Base-by-base conservation (phyloP, 2,888 invertebrate species). In the Lobophora halterata region DNA sequence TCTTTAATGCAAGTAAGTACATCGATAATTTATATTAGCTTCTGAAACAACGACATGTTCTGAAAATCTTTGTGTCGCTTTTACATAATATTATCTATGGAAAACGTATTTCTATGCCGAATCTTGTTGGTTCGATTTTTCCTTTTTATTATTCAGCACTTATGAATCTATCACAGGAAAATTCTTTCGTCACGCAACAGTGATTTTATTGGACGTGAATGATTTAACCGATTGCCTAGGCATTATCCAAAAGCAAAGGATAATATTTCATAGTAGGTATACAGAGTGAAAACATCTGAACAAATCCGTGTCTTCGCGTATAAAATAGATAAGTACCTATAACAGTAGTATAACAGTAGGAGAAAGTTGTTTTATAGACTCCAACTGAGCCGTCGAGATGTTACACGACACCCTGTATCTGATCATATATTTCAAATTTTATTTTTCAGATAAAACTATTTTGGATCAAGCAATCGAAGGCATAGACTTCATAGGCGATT, bases 381-480 rank as follows among this genome's bases (percentile, higher is more conserved):
- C n/a, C n/a, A n/a, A n/a, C n/a, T n/a, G n/a, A n/a, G n/a, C n/a
- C n/a, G n/a, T n/a, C n/a, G n/a, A n/a, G n/a, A n/a, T n/a, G n/a
- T n/a, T n/a, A n/a, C n/a, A n/a, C n/a, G n/a, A n/a, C n/a, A n/a
- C n/a, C n/a, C n/a, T n/a, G n/a, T n/a, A n/a, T n/a, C n/a, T n/a
- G n/a, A n/a, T n/a, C n/a, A n/a, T n/a, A n/a, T n/a, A n/a, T n/a
- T n/a, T n/a, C n/a, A n/a, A n/a, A n/a, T n/a, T 42, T 52, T 43
- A 7, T 48, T 51, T 90, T 89, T 25, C 86, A 93, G 93, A 92
- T 81, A 93, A 92, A 74, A 85, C 89, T 10, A 89, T 93, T 49
- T 74, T 93, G 51, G 89, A 89, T 40, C 90, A 91, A 69, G 90
- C 92, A 0, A 79, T 93, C 38, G 88, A 89, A 14, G 91, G 92